A percentile compares a stretch with the other conserved stretches of the same genome.
Conservation (phyloP, 2,113 vertebrate species). For the Ictalurus furcatus region DNA sequence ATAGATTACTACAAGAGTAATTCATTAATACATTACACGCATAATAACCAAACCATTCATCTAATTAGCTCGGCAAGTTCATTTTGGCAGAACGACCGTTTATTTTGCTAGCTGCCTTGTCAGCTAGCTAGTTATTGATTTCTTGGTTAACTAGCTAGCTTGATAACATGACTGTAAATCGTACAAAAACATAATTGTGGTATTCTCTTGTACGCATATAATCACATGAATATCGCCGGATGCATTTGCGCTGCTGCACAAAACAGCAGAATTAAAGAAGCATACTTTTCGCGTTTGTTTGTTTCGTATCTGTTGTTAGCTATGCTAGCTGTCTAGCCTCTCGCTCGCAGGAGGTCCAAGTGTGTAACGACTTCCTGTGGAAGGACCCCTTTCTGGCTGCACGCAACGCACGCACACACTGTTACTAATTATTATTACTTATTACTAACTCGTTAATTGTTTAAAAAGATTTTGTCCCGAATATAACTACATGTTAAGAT, state of each 20-base stretch:
- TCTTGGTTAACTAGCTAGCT: conserved; percentile 34
- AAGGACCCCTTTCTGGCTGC: conserved; percentile 45
- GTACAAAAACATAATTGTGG: conserved; percentile 24
- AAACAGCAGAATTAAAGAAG: not conserved
- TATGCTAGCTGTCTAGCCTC: conserved; percentile 34
- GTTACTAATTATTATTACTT: too few species aligned
- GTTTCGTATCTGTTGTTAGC: not conserved
- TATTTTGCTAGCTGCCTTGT: conserved; percentile 4
- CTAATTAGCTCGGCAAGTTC: not conserved
- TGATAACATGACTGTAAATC: conserved; percentile 1
- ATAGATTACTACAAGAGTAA: not conserved
- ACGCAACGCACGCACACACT: not conserved
- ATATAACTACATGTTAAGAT: not conserved
- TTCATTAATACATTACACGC: not conserved
- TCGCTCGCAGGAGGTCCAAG: not conserved
- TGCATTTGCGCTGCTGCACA: not conserved
- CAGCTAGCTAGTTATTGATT: conserved; percentile 16
- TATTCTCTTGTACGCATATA: not conserved
- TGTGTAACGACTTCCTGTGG: conserved; percentile 25
- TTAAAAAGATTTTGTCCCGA: not conserved
- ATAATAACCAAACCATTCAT: not conserved
- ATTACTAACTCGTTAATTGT: not conserved
- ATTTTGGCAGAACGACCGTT: conserved; percentile 19
- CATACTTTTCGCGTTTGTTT: too few species aligned
- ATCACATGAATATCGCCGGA: too few species aligned